Evolutionary conservation across 2,797 vertebrate genomes (phyloP).

Genomic region (Limnodromus scolopaceus): DNA sequence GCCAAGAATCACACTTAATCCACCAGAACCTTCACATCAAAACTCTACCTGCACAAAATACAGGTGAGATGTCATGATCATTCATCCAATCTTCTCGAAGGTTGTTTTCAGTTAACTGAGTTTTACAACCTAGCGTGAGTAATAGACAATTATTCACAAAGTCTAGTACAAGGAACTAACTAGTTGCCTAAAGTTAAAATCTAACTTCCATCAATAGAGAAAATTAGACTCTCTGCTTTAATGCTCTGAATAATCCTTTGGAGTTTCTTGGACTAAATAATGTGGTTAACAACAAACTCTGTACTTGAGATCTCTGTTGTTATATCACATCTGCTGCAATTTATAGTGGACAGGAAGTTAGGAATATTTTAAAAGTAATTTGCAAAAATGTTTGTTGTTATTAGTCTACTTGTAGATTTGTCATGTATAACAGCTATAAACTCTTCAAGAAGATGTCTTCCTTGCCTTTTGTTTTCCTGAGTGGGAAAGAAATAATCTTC

Average conservation of each 20-base stretch:
- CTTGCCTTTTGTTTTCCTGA: not conserved
- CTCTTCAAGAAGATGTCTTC: not conserved
- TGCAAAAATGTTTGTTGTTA: not conserved
- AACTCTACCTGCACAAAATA: slow-evolving; percentile 89
- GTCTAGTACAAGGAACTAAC: not conserved
- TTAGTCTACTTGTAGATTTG: not conserved
- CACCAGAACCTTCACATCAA: slow-evolving; percentile 81
- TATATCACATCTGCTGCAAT: not conserved
- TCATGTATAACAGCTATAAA: not conserved
- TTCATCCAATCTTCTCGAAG: not conserved
- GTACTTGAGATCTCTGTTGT: not conserved
- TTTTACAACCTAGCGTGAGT: not conserved
- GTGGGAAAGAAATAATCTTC: not conserved
- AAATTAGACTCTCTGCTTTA: not conserved
- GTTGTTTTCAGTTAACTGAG: not conserved
- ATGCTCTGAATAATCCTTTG: not conserved
- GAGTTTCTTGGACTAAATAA: not conserved
- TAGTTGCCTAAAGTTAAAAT: not conserved
- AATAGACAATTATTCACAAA: not conserved
- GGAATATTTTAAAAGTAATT: not conserved
- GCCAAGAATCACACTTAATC: slow-evolving; percentile 88
- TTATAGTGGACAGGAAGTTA: not conserved
- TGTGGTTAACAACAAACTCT: not conserved
- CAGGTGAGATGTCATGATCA: slow-evolving; percentile 75
- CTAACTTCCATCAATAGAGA: not conserved